Evolutionary conservation across 2,888 invertebrate genomes (phyloP).

Genomic region (Agelastica alni): DNA sequence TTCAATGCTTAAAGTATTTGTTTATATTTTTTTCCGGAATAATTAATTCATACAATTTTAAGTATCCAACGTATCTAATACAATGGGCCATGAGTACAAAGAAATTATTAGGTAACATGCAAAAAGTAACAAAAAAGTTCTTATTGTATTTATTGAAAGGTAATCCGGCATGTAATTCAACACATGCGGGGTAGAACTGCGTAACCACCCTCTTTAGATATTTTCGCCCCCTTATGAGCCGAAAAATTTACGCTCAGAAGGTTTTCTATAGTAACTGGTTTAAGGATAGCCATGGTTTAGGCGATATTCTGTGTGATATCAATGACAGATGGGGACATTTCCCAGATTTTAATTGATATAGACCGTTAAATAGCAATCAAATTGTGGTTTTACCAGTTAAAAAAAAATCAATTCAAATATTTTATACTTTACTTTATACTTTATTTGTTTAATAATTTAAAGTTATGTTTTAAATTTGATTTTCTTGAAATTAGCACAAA

Average conservation of each 20-base stretch:
- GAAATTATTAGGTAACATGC: conserved; percentile 36
- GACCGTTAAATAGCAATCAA: conserved; percentile 10
- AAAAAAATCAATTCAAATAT: no score
- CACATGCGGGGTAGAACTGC: conserved; percentile 51
- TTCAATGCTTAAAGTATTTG: no score
- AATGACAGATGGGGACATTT: conserved; percentile 55
- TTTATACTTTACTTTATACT: no score
- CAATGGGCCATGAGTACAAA: conserved; percentile 27
- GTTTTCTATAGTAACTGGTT: conserved; percentile 56
- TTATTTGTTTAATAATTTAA: no score
- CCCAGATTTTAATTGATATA: conserved; percentile 30
- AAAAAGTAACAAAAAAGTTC: conserved; percentile 43
- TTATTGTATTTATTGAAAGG: conserved; percentile 42
- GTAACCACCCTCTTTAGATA: conserved; percentile 49
- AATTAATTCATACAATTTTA: no score
- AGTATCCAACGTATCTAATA: no score
- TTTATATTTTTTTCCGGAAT: no score
- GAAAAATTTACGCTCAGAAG: conserved; percentile 54
- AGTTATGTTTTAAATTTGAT: no score
- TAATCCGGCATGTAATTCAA: conserved; percentile 53
- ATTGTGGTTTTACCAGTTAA: no score
- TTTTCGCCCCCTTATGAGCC: conserved; percentile 39
- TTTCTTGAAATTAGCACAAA: no score
- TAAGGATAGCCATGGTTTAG: conserved; percentile 54
- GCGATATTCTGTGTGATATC: conserved; percentile 54